phyloP scores from a whole-genome alignment of 2,797 vertebrate species.

The Anniella stebbinsi region DNA sequence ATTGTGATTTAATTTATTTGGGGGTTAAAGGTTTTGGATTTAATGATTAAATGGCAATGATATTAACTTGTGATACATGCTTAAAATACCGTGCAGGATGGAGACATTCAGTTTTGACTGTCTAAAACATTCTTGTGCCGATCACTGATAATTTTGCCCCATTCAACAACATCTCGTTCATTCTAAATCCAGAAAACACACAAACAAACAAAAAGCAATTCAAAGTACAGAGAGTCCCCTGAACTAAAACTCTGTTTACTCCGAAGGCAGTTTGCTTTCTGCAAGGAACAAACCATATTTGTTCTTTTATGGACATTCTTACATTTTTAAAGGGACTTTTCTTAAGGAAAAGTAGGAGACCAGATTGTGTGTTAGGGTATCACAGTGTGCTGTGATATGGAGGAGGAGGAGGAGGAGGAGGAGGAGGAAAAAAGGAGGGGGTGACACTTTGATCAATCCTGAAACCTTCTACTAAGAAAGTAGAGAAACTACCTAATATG shows the following conservation, averaged over 20 bases:
- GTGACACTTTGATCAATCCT: constrained; percentile 17
- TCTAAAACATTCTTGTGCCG: constrained; percentile 14
- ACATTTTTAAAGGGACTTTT: constrained; percentile 29
- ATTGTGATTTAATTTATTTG: neutral
- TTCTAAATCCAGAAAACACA: neutral
- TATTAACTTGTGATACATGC: neutral
- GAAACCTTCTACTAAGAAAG: constrained; percentile 10
- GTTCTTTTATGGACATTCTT: constrained; percentile 19
- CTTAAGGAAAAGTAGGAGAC: constrained; percentile 48
- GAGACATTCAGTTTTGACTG: neutral
- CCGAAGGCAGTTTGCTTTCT: constrained; percentile 8
- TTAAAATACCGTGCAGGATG: neutral
- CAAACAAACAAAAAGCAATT: neutral
- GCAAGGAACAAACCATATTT: constrained; percentile 32
- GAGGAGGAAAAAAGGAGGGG: too few species aligned
- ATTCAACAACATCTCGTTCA: neutral
- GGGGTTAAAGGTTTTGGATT: neutral
- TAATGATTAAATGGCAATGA: neutral
- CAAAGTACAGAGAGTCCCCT: constrained; percentile 11
- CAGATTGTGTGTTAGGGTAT: constrained; percentile 15
- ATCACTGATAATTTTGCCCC: neutral
- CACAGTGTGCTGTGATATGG: constrained; percentile 25
- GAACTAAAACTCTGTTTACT: neutral
- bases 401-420: neutral
- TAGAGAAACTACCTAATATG: constrained; percentile 18